phyloP scores from a whole-genome alignment of 2,113 vertebrate genomes.

The Daphoenositta chrysoptera region DNA sequence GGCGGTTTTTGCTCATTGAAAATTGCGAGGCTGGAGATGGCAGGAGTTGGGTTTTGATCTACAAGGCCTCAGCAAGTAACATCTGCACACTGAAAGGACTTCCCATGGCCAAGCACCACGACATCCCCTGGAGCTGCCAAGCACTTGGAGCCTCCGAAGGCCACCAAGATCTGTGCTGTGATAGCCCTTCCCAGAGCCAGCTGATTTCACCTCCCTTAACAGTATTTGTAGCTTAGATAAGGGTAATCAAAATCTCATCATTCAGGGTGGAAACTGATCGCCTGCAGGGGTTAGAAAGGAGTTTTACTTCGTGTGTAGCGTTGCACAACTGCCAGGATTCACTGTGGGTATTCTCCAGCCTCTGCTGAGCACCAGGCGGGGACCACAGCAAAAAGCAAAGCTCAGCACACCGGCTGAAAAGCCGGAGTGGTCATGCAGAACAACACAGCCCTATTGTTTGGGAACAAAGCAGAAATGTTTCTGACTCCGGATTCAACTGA shows the following conservation, averaged over 20 bases:
- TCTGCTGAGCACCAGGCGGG: background rate
- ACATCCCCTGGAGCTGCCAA: background rate
- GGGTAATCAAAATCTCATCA: constrained; percentile 59
- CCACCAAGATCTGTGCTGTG: background rate
- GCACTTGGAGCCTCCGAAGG: background rate
- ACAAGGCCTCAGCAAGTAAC: background rate
- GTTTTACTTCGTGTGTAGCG: background rate
- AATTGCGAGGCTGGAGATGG: background rate
- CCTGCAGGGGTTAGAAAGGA: constrained; percentile 51
- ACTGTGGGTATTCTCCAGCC: background rate
- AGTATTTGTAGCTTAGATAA: constrained; percentile 49
- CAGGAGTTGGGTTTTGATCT: constrained; percentile 23
- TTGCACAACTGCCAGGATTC: constrained; percentile 3
- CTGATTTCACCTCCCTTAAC: background rate
- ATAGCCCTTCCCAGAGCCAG: background rate
- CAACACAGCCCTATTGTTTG: background rate
- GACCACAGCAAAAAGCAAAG: background rate
- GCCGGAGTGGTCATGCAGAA: background rate
- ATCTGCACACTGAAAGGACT: constrained; percentile 3
- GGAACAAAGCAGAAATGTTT: constrained; percentile 16
- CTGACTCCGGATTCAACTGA: background rate
- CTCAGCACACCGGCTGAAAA: background rate
- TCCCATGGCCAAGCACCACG: background rate
- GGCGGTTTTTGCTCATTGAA: background rate
- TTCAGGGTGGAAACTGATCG: constrained; percentile 53